Evolutionary conservation across 2,797 vertebrate species (phyloP).

Genomic region (Phyllotis vaccarum): DNA sequence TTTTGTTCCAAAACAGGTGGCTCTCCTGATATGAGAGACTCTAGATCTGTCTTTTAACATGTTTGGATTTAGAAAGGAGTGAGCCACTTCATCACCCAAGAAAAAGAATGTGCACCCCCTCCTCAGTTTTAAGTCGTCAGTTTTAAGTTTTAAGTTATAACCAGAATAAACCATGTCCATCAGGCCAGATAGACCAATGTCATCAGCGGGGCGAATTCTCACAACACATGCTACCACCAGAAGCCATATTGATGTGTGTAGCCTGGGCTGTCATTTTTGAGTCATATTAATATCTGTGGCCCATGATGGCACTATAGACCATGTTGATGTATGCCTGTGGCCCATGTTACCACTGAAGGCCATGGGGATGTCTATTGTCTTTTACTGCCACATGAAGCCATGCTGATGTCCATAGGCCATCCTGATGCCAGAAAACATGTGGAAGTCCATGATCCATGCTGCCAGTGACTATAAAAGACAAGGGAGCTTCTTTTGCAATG

Average conservation of each 20-base stretch:
- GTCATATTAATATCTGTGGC: not conserved
- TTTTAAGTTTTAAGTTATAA: too few species aligned
- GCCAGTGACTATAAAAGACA: not conserved
- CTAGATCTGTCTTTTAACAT: too few species aligned
- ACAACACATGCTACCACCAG: not conserved
- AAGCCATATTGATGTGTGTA: not conserved
- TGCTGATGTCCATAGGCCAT: not conserved
- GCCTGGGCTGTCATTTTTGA: not conserved
- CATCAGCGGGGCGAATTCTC: not conserved
- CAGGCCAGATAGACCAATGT: too few species aligned
- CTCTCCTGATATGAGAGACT: too few species aligned
- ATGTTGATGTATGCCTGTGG: not conserved
- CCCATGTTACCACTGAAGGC: not conserved
- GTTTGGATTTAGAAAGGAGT: too few species aligned
- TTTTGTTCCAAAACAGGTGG: too few species aligned
- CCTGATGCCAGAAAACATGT: too few species aligned
- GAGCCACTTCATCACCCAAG: too few species aligned
- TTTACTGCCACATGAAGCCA: not conserved
- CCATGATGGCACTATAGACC: not conserved
- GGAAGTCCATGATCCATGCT: not conserved
- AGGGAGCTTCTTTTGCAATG: not conserved
- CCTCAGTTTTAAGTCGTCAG: too few species aligned
- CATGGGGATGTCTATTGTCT: not conserved
- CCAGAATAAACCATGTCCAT: too few species aligned
- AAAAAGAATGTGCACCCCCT: too few species aligned